phyloP scores from a whole-genome alignment of 37 sponge, comb jelly and placozoan genomes.

The Aplysina aerophoba region DNA sequence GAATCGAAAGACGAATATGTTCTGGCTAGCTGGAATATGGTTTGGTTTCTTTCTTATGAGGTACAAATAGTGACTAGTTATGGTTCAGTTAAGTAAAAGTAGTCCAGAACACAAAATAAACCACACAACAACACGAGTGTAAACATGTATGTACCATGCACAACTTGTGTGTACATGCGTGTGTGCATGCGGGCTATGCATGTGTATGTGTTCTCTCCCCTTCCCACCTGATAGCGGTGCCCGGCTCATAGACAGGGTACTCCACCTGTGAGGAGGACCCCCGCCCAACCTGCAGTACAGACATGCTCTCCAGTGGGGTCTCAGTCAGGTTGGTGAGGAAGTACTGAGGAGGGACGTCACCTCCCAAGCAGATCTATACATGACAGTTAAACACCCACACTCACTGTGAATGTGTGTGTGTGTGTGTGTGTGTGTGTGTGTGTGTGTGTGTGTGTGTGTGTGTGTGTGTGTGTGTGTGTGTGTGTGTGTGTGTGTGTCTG shows the following conservation, averaged over 20 bases:
- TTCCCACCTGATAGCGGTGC: constrained; percentile 51
- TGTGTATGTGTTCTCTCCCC: constrained; percentile 28
- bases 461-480: constrained; percentile 46
- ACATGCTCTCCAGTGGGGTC: constrained; percentile 58
- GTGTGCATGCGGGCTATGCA: constrained; percentile 58
- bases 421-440: constrained; percentile 45
- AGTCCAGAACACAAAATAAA: no score
- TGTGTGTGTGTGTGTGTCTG: constrained; percentile 46
- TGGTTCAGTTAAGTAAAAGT: no score
- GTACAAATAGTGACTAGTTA: no score
- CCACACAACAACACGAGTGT: no score
- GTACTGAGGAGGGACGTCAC: constrained; percentile 61
- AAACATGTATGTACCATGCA: constrained; percentile 26
- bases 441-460: constrained; percentile 45
- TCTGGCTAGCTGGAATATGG: no score
- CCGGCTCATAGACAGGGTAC: constrained; percentile 18
- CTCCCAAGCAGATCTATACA: constrained; percentile 40
- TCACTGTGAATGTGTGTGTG: background rate
- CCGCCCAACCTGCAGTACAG: constrained; percentile 51
- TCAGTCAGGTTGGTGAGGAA: constrained; percentile 56
- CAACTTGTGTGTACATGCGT: constrained; percentile 61
- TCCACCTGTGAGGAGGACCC: constrained; percentile 32
- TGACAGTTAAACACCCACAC: background rate
- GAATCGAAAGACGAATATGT: no score
- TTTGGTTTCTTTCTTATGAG: no score